Base-by-base conservation (phyloP, 1,140 invertebrate genomes). In the Cherax destructor region DNA sequence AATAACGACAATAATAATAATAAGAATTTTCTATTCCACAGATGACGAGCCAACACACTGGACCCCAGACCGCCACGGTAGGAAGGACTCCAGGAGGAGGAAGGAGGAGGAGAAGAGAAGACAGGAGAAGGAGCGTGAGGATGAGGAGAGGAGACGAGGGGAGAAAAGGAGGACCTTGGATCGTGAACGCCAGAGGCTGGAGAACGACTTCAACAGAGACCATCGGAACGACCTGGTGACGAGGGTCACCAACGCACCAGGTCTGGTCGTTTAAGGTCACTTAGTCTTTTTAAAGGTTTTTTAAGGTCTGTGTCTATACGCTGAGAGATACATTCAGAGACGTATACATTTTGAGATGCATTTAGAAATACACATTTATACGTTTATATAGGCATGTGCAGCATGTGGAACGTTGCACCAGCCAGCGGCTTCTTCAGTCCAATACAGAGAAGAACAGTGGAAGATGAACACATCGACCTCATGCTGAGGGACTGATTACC, bases 121-220 rank as follows among this genome's bases (percentile, higher is more conserved):
- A 49, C 18, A 52, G 80, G n/a, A 77, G 84, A 24, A 30, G 84
- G 84, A 86, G 74, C 47, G 76, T 49, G 84, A 86, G 84, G 69
- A 86, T 49, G 52, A 56, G n/a, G 49, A 72, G 16, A 21, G 74
- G 49, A 4, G 69, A 16, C 69, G 52, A 24, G 69, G 76, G 69
- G 72, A 86, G 21, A 47, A 72, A 49, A 86, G 84, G 74, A 18
- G 52, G 41, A 76, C 41, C 61, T 47, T 77, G 84, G 84, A 86
- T 18, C 84, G 18, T 7, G 84, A 86, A 21, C 47, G 84, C 41
- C 18, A 77, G 72, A 76, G 74, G 13, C 52, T 86, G 84, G 84
- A 86, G 18, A 69, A 77, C n/a, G 84, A 86, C 47, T 86, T 52
- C n/a, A 86, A 86, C 69, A 76, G 84, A 77, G 72, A 61, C 18